These are phyloP conservation scores for Rhinichthys osculus DNA, from an alignment of 2,797 vertebrate species.

Conservation along the genomic window DNA sequence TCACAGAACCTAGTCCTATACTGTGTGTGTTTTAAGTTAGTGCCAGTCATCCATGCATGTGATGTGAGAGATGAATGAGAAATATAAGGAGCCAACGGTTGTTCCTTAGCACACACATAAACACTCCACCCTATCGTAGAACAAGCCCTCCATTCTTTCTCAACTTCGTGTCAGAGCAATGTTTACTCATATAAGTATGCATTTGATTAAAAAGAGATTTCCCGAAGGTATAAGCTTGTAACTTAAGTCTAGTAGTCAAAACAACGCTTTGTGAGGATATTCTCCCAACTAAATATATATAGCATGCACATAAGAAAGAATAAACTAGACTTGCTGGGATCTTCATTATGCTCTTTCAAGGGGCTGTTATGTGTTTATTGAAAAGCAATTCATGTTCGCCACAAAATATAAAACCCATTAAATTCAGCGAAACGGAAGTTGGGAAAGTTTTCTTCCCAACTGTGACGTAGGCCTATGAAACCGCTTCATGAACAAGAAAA, in stretches of 20 bases:
- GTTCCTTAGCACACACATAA: slow-evolving; percentile 10
- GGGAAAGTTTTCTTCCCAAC: neutral
- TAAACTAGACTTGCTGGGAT: neutral
- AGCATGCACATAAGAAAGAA: neutral
- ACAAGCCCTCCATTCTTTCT: slow-evolving; percentile 29
- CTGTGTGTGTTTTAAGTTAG: slow-evolving; percentile 42
- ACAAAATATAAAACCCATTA: neutral
- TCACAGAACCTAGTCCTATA: slow-evolving; percentile 21
- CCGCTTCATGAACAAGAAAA: neutral
- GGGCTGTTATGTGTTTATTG: neutral
- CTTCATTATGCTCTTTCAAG: neutral
- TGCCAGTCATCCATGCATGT: slow-evolving; percentile 28
- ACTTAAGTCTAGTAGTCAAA: slow-evolving; percentile 18
- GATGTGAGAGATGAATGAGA: slow-evolving; percentile 39
- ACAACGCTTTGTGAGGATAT: slow-evolving; percentile 9
- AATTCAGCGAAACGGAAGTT: neutral
- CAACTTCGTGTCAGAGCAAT: neutral
- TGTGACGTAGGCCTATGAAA: neutral
- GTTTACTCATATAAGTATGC: slow-evolving; percentile 9
- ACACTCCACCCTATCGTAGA: slow-evolving; percentile 28
- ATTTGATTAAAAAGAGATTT: slow-evolving; percentile 34
- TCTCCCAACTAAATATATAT: neutral
- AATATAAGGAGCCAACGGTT: slow-evolving; percentile 25
- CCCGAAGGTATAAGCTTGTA: neutral
- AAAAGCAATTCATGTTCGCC: neutral